Base-by-base conservation (phyloP, 1,140 invertebrate genomes). In the Calycopis cecrops region DNA sequence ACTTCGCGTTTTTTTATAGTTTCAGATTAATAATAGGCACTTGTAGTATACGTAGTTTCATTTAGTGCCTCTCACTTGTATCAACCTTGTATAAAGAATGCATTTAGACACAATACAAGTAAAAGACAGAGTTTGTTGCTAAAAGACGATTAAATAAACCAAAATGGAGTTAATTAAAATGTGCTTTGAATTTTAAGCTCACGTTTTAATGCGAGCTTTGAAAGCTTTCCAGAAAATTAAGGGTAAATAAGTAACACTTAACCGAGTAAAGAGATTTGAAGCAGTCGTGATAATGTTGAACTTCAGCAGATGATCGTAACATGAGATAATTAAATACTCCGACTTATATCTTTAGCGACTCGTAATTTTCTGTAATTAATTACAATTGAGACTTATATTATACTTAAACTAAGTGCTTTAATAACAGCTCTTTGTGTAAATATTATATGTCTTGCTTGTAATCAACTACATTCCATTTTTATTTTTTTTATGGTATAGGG, bases 171-270 rank as follows among this genome's bases (percentile, higher is more conserved):
- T 44, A 16, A 44, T 44, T 44, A 44, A 44, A 44, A 16, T 44
- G 40, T 44, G 14, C 40, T 16, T 16, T 44, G 40, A 44, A 44
- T 44, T 44, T 44, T 42, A 42, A 42, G 40, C 12, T 18, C 40
- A 44, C 14, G 16, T 16, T 44, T 28, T 16, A 44, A 44, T 17
- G 6, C 14, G 40, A 44, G 40, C 40, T 44, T 44, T 44, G 0
- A 44, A 44, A 44, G 40, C 40, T 44, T 12, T 28, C 21, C 8
- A 16, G n/a, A 44, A 12, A 12, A 14, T 6, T 10, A 44, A 44
- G 40, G 40, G 40, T 44, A 44, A 17, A 44, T 44, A 44, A 44
- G 40, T 16, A 16, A 44, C 16, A 44, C 40, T 44, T 44, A 44
- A 44, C 40, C 40, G 40, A 16, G 40, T 44, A 16, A 16, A 9